Evolutionary conservation across 2,888 invertebrate genomes (phyloP).

Genomic region (Acanthosepion esculentum): DNA sequence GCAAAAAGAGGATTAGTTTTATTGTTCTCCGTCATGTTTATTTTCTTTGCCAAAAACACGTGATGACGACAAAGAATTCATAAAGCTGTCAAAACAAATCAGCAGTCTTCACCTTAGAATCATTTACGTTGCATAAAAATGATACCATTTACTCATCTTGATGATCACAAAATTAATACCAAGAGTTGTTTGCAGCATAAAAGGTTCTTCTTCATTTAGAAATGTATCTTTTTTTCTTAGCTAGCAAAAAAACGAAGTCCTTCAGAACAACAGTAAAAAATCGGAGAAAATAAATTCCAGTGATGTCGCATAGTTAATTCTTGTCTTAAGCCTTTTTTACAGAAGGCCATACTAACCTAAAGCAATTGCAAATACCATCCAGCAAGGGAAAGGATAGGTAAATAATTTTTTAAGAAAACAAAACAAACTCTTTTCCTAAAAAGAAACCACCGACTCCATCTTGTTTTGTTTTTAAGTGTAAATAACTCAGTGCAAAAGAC

Average conservation of each 20-base stretch:
- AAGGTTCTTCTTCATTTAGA: background rate
- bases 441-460: conserved; percentile 8
- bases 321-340: background rate
- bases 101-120: background rate
- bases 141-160: background rate
- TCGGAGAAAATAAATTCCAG: background rate
- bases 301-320: background rate
- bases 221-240: background rate
- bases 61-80: background rate
- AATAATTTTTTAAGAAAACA: background rate
- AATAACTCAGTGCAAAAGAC: background rate
- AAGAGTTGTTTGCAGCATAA: background rate
- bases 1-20: background rate
- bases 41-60: background rate
- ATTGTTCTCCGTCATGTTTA: background rate
- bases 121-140: background rate
- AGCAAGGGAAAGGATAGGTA: background rate
- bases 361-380: background rate
- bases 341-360: background rate
- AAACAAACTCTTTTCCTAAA: background rate
- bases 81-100: background rate
- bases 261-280: background rate
- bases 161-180: background rate
- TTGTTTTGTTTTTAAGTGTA: conserved; percentile 33
- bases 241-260: too few species aligned